Percentiles rank a stretch among this genome's conserved stretches.
phyloP scores from a whole-genome alignment of 2,888 invertebrate genomes.

The Leptogaster cylindrica region DNA sequence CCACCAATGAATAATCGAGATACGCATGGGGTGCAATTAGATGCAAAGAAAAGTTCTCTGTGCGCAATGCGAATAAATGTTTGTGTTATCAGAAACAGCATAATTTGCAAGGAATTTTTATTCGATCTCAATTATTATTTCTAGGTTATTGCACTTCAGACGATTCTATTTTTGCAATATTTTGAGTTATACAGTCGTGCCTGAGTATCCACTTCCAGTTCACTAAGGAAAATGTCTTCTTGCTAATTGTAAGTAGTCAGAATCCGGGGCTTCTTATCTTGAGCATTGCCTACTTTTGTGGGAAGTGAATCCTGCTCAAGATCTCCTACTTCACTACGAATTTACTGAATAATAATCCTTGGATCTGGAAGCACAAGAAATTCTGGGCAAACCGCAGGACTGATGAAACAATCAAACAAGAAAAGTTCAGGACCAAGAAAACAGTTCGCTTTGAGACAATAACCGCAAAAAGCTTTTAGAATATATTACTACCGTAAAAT shows the following conservation, averaged over 20 bases:
- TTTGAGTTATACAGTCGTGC: slow-evolving; percentile 43
- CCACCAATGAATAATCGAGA: no score
- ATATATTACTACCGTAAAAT: slow-evolving; percentile 49
- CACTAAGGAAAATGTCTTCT: slow-evolving; percentile 36
- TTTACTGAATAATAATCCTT: slow-evolving; percentile 15
- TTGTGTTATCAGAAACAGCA: no score
- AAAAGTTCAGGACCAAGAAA: slow-evolving; percentile 14
- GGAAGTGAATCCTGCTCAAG: neutral
- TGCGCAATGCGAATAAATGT: no score
- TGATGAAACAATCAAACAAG: slow-evolving; percentile 22
- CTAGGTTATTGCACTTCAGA: neutral
- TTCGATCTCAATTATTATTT: neutral
- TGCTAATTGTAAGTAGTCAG: slow-evolving; percentile 10
- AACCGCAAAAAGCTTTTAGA: slow-evolving; percentile 48
- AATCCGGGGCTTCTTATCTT: no score
- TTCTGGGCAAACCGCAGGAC: neutral
- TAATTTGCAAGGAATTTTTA: no score
- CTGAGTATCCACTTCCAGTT: slow-evolving; percentile 44
- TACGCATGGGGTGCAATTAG: no score
- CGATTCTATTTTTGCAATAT: slow-evolving; percentile 22
- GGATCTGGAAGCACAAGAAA: slow-evolving; percentile 2
- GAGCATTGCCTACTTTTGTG: slow-evolving; percentile 20
- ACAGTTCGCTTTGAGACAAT: slow-evolving; percentile 43
- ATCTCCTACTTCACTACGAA: neutral
- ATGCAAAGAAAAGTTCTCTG: no score